These are phyloP conservation scores for Epizoanthus scotinus DNA, from an alignment of 92 coral and sea anemone species.

Conservation along the genomic window DNA sequence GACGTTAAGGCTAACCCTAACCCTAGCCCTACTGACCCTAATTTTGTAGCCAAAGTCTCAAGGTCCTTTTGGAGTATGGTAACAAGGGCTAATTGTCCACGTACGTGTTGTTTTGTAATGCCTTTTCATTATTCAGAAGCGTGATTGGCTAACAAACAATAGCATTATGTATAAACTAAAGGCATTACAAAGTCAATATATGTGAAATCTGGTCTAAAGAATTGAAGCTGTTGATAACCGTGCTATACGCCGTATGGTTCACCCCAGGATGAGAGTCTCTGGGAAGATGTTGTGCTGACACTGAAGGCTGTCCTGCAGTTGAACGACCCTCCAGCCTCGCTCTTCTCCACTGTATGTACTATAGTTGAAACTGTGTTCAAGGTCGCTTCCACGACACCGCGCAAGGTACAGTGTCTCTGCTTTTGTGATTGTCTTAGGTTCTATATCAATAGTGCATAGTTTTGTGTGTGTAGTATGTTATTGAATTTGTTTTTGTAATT, in stretches of 20 bases:
- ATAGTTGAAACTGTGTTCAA: slow-evolving; percentile 59
- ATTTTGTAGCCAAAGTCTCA: too few species aligned
- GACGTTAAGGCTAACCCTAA: too few species aligned
- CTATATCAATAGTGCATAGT: background rate
- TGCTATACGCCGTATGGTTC: slow-evolving; percentile 8
- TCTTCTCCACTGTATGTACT: slow-evolving; percentile 59
- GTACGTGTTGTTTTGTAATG: too few species aligned
- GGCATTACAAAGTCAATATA: background rate
- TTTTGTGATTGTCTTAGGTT: background rate
- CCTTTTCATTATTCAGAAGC: too few species aligned
- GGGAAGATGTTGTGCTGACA: slow-evolving; percentile 62
- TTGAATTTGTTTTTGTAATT: background rate
- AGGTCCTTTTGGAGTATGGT: too few species aligned
- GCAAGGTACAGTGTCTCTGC: slow-evolving; percentile 31
- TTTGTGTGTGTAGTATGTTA: background rate
- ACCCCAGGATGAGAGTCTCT: slow-evolving; percentile 8
- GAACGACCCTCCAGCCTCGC: slow-evolving; percentile 75
- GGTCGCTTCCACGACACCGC: slow-evolving; percentile 18
- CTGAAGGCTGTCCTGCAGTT: slow-evolving; percentile 66
- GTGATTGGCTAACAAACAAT: too few species aligned
- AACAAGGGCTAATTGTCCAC: too few species aligned
- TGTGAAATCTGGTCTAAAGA: background rate
- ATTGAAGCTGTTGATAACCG: background rate
- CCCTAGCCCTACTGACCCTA: too few species aligned
- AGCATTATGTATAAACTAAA: too few species aligned